Evolutionary conservation across 2,888 invertebrate species (phyloP), one percentile per base, ranked within the genome.

Genomic region (Gonocerus acuteangulatus): DNA sequence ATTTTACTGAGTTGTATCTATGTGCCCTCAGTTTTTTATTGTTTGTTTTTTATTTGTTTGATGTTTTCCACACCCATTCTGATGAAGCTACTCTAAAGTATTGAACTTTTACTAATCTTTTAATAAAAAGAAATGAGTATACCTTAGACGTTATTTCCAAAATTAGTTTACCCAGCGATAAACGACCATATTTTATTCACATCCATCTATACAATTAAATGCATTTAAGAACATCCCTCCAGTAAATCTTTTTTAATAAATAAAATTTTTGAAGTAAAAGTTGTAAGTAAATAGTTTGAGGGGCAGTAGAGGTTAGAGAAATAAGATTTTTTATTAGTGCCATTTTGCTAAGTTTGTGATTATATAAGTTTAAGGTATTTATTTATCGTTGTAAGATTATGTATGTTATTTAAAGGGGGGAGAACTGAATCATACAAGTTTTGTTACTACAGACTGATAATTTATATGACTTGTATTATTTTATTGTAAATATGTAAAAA

Each of bases 381-480:
- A 57, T 57, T 57, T 57, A 19, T 34, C 34, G 21, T 15, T 19
- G 18, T 42, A 39, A 54, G 54, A 39, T 39, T 39, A 11, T n/a
- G 39, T 39, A 39, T 39, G 39, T 39, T 39, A 39, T 39, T 39
- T 9, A 27, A 27, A 27, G 27, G 9, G n/a, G 4, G 27, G 9
- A 44, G 54, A 54, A 44, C 13, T 11, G 54, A n/a, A 48, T 21
- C 23, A 60, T 51, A 60, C 47, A 49, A 4, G 21, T 60, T 60
- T 42, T 60, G 48, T 51, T 60, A 42, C 18, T n/a, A 60, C 39
- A 60, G 60, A 60, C 60, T 60, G 60, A 60, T 60, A 27, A 60
- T 60, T 60, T 60, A 60, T 60, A 60, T 49, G 27, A 60, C 18
- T 49, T 60, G 60, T 60, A 60, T 60, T 60, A 60, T 60, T 60